A percentile compares a stretch with the other conserved stretches of the same genome.
These are phyloP conservation scores for Tridacna crocea DNA, from an alignment of 2,888 invertebrate genomes.

Conservation along the genomic window DNA sequence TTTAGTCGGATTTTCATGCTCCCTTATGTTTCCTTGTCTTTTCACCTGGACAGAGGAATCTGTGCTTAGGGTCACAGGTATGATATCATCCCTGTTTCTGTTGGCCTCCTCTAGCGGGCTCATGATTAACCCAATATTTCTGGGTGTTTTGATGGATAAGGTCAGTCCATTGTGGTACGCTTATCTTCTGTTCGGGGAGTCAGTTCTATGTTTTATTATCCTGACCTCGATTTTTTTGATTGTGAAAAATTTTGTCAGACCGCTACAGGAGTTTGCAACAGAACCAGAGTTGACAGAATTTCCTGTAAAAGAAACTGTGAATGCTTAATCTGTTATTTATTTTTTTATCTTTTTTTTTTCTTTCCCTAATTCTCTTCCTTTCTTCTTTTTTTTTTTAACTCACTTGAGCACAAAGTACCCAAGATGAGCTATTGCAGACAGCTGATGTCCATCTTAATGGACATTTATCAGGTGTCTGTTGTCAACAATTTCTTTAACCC, in stretches of 20 bases:
- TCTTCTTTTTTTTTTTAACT: neutral
- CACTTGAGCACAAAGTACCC: neutral
- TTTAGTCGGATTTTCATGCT: conserved; percentile 63
- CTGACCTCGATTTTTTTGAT: conserved; percentile 45
- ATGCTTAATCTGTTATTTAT: no score
- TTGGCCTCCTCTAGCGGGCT: conserved; percentile 55
- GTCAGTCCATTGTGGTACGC: conserved; percentile 60
- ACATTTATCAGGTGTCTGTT: no score
- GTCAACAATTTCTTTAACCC: no score
- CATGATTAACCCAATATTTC: conserved; percentile 64
- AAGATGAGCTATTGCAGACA: no score
- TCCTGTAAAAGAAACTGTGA: neutral
- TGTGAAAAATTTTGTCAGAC: conserved; percentile 45
- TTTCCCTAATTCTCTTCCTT: no score
- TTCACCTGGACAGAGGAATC: conserved; percentile 69
- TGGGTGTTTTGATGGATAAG: conserved; percentile 66
- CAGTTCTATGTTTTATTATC: conserved; percentile 41
- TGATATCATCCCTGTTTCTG: conserved; percentile 62
- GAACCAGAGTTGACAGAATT: neutral
- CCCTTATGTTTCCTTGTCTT: conserved; percentile 64
- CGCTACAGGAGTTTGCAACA: neutral
- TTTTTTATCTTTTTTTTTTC: no score
- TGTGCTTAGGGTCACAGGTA: conserved; percentile 63
- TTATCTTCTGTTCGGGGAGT: conserved; percentile 56
- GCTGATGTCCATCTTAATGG: no score